phyloP scores from a whole-genome alignment of 2,797 vertebrate species.

The Pseudocheirus occidentalis region DNA sequence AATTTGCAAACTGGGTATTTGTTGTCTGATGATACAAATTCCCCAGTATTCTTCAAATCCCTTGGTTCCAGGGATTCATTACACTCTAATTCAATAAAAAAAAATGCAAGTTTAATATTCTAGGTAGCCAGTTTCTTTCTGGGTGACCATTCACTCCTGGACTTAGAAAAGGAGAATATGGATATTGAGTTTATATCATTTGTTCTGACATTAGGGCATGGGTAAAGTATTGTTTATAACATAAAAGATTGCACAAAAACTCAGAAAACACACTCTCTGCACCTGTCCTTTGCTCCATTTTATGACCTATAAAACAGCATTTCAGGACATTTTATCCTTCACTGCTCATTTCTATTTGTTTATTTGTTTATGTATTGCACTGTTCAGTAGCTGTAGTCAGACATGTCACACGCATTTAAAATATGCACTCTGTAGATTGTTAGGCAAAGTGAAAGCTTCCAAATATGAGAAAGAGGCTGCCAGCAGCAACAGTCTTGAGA shows the following conservation, averaged over 20 bases:
- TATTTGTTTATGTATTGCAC: slow-evolving; percentile 42
- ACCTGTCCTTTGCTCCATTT: not conserved
- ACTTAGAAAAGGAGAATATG: not conserved
- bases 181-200: not conserved
- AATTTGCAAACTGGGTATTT: slow-evolving; percentile 48
- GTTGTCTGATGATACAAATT: slow-evolving; percentile 28
- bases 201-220: not conserved
- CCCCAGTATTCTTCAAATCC: slow-evolving; percentile 49
- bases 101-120: not conserved
- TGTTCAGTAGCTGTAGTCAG: slow-evolving; percentile 25
- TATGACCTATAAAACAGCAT: slow-evolving; percentile 1
- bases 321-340: not conserved
- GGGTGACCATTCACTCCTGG: not conserved
- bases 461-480: slow-evolving; percentile 50
- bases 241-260: not conserved
- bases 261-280: not conserved
- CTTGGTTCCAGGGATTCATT: slow-evolving; percentile 29
- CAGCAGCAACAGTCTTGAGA: slow-evolving; percentile 34
- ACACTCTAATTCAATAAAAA: slow-evolving; percentile 30
- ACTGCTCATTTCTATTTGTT: slow-evolving; percentile 31
- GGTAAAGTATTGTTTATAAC: not conserved
- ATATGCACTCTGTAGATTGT: slow-evolving; percentile 57
- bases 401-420: slow-evolving; percentile 59
- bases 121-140: slow-evolving; percentile 27
- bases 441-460: slow-evolving; percentile 59